Base-by-base conservation (phyloP, 2,797 vertebrate genomes). In the Numenius phaeopus region DNA sequence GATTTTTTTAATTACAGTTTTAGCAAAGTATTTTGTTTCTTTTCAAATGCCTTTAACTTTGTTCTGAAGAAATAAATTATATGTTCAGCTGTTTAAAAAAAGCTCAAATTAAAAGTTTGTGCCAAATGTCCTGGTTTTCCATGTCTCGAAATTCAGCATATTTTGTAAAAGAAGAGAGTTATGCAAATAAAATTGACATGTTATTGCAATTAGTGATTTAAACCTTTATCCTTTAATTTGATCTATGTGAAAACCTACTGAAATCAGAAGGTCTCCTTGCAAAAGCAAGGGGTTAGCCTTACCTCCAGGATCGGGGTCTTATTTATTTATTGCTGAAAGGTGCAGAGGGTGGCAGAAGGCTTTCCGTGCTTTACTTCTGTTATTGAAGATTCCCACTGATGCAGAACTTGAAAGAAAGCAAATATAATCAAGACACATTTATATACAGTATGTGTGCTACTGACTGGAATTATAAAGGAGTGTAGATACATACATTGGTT, bases 401-500 rank as follows among this genome's bases (percentile, higher is more conserved):
- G 87, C 92, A 89, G 97, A 97, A 95, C 97, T 95, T 87, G 80
- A 96, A 97, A 96, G 62, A 96, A 90, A 90, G 62, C 94, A 94
- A 83, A 79, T 93, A 90, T 93, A 93, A 96, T 90, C 90, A 90
- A 65, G 84, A 77, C 84, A 94, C 94, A 87, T 94, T 57, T 96
- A 54, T 95, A 80, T 88, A 80, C 37, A 77, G 47, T 29, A 30
- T 61, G 27, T 66, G 75, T 87, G 40, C 62, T 86, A 87, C 89
- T 92, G 75, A 95, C 90, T 27, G n/a, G 86, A 94, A 94, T 95
- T 81, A 75, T 61, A 84, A 87, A 90, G 54, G 54, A 75, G 8
- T 19, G 50, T 47, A 87, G 64, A 52, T 82, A 85, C 21, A 58
- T 59, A 40, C 20, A 34, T 75, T 82, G 64, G 65, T 94, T 96